These are phyloP conservation scores for Eristalis arbustorum DNA, from an alignment of 2,888 invertebrate genomes.

Conservation along the genomic window DNA sequence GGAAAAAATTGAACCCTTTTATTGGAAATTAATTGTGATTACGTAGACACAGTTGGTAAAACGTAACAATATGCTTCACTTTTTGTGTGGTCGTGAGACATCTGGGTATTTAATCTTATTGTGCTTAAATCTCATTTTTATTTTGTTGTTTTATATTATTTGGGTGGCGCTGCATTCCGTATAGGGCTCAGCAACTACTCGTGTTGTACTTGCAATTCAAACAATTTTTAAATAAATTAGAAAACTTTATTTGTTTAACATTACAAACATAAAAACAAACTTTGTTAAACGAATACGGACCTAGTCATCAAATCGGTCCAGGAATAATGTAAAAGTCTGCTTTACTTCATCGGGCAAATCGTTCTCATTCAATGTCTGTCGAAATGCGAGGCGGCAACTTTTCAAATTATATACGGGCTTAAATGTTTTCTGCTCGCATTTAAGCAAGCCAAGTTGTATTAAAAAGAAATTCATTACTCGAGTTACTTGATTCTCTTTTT, in stretches of 20 bases:
- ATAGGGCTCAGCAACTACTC: no score
- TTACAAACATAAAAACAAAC: constrained; percentile 8
- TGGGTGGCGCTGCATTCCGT: no score
- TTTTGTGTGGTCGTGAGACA: no score
- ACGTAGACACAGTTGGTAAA: no score
- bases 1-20: no score
- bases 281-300: neutral
- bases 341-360: constrained; percentile 76
- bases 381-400: constrained; percentile 77
- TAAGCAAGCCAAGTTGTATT: constrained; percentile 78
- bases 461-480: constrained; percentile 78
- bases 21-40: no score
- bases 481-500: constrained; percentile 76
- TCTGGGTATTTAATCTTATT: no score
- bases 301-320: constrained; percentile 75
- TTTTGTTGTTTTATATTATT: no score
- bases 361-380: constrained; percentile 75
- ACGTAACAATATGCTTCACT: no score
- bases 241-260: constrained; percentile 40
- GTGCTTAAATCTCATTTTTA: no score
- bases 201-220: no score
- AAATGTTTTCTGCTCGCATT: constrained; percentile 77
- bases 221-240: constrained; percentile 25
- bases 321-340: constrained; percentile 76
- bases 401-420: constrained; percentile 76